Evolutionary conservation across 2,888 invertebrate species (phyloP), one percentile per base, ranked within the genome.

Genomic region (Leucophora obtusa): DNA sequence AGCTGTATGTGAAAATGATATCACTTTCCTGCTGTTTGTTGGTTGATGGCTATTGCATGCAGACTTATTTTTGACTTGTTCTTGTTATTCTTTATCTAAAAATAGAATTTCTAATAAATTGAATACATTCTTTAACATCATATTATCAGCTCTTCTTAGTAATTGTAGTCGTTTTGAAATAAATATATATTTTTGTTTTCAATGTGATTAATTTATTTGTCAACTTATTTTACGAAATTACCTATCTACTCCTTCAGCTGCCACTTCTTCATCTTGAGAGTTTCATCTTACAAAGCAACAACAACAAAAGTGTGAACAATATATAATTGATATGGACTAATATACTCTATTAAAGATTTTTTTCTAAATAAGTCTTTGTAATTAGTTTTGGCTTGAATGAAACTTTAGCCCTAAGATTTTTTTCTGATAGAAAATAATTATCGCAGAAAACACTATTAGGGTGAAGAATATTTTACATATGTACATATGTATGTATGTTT

Each of bases 151-250:
- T n/a, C 7, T 1, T 47, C 11, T 38, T 47, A n/a, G 14, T n/a
- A 3, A 47, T n/a, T n/a, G 0, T 47, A n/a, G 15, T 47, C 43
- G n/a, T n/a, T 47, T 47, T 47, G 6, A 47, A 47, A n/a, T n/a
- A 47, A 47, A n/a, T 47, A 47, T 47, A 2, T 35, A 9, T 47
- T 68, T 59, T 50, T 33, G 6, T n/a, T 11, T 8, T 18, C 59
- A 59, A 53, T 51, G 58, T 59, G 59, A 70, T 65, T 65, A 77
- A 77, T 66, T 60, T 54, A 60, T 71, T 54, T 65, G 70, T 35
- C 65, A 77, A 21, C 51, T 33, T 59, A 18, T 33, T 14, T 53
- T 2, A 47, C 43, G 43, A 47, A 47, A 47, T 47, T 47, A 47
- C 6, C 43, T 47, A 47, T 6, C 43, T 3, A 14, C n/a, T 47